These are phyloP conservation scores for Muschampia staudingeri DNA, from an alignment of 2,888 invertebrate genomes.

Conservation along the genomic window DNA sequence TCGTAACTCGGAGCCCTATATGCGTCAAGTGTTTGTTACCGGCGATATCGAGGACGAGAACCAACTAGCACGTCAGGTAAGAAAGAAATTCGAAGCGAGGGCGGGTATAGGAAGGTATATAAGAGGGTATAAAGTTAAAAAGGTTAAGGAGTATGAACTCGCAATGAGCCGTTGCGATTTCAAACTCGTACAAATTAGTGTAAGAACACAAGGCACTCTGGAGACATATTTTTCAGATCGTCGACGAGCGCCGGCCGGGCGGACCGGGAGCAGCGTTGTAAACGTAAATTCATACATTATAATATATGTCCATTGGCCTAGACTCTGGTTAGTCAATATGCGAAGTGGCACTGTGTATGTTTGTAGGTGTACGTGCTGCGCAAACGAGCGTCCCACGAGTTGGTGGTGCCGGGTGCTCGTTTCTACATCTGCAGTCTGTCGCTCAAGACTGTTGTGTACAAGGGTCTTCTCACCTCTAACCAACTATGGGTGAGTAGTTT, in stretches of 20 bases:
- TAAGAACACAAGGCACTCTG: slow-evolving; percentile 81
- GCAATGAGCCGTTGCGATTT: slow-evolving; percentile 80
- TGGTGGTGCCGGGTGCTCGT: slow-evolving; percentile 96
- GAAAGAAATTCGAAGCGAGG: slow-evolving; percentile 65
- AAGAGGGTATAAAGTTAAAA: slow-evolving; percentile 22
- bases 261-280: slow-evolving; percentile 79
- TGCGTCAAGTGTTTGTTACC: slow-evolving; percentile 98
- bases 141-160: slow-evolving; percentile 81
- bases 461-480: slow-evolving; percentile 99
- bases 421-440: slow-evolving; percentile 99
- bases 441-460: slow-evolving; percentile 98
- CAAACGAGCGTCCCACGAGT: slow-evolving; percentile 97
- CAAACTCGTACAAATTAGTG: slow-evolving; percentile 75
- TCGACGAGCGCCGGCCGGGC: slow-evolving; percentile 78
- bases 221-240: slow-evolving; percentile 86
- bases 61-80: slow-evolving; percentile 93
- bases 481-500: slow-evolving; percentile 94
- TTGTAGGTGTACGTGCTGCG: slow-evolving; percentile 97
- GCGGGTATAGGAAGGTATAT: not conserved
- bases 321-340: slow-evolving; percentile 46
- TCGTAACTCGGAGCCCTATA: slow-evolving; percentile 98
- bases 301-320: slow-evolving; percentile 60
- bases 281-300: slow-evolving; percentile 83
- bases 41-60: slow-evolving; percentile 92
- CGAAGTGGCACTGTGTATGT: slow-evolving; percentile 67